Evolutionary conservation across 23 tunicate genomes (phyloP).

Genomic region (Trididemnum miniatum): DNA sequence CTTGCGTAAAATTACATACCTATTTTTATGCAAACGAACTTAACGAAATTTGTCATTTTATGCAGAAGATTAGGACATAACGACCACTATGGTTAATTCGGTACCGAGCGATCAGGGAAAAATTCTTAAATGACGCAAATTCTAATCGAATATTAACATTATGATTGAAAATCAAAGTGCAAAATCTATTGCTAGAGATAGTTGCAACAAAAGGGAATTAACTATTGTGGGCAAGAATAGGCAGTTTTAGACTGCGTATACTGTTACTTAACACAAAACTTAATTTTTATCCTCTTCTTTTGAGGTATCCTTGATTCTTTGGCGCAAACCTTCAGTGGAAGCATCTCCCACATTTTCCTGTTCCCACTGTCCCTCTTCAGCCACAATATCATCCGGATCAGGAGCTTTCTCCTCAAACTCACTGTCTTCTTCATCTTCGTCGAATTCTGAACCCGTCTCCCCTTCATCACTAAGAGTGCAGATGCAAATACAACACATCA

Average conservation of each 20-base stretch:
- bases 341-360: neutral
- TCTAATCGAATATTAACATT: too few species aligned
- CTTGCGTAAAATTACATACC: too few species aligned
- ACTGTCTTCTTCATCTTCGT: constrained; percentile 16
- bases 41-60: too few species aligned
- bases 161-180: too few species aligned
- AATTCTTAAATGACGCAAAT: too few species aligned
- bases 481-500: constrained; percentile 60
- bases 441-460: neutral
- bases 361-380: neutral
- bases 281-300: neutral
- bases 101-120: too few species aligned
- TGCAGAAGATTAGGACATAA: too few species aligned
- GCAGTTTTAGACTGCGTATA: neutral
- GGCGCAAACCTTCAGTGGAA: neutral
- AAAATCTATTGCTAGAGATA: too few species aligned
- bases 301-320: neutral
- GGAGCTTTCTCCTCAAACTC: constrained; percentile 1
- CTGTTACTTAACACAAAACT: too few species aligned
- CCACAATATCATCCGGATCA: neutral
- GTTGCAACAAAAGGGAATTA: too few species aligned
- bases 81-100: too few species aligned
- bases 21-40: too few species aligned
- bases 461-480: constrained; percentile 68
- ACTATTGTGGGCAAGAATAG: neutral